Evolutionary conservation across 2,888 invertebrate genomes (phyloP).

Genomic region (Octodonta nipae): DNA sequence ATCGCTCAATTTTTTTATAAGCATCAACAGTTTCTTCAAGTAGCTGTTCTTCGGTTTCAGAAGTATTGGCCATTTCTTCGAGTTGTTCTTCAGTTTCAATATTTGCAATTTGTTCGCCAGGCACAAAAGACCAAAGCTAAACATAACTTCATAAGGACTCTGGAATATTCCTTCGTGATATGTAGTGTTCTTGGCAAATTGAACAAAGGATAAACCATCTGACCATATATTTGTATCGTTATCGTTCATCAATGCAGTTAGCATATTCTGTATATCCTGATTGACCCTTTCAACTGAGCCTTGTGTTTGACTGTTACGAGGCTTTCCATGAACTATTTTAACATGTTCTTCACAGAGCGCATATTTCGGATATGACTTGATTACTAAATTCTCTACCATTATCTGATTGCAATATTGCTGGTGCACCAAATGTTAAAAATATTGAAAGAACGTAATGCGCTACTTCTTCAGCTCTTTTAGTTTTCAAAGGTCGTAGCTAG

Average conservation of each 20-base stretch:
- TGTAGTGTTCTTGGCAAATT: too few relatives aligned
- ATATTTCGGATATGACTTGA: too few relatives aligned
- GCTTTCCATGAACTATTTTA: conserved; percentile 19
- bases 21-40: too few relatives aligned
- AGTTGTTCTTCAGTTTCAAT: too few relatives aligned
- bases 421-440: conserved; percentile 22
- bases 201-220: too few relatives aligned
- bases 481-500: conserved; percentile 16
- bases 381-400: too few relatives aligned
- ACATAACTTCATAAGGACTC: too few relatives aligned
- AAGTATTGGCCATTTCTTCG: too few relatives aligned
- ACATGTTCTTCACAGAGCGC: conserved; percentile 19
- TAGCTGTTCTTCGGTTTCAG: too few relatives aligned
- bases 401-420: conserved; percentile 21
- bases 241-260: conserved; percentile 22
- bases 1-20: conserved; percentile 9
- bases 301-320: conserved; percentile 18
- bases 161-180: too few relatives aligned
- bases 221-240: conserved; percentile 21
- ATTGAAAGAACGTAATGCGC: conserved; percentile 17
- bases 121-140: too few relatives aligned
- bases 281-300: conserved; percentile 16
- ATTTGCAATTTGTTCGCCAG: too few relatives aligned
- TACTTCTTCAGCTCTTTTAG: conserved; percentile 20
- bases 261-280: conserved; percentile 21